These are phyloP conservation scores for Dromius quadrimaculatus DNA, from an alignment of 2,888 invertebrate genomes.

Conservation along the genomic window DNA sequence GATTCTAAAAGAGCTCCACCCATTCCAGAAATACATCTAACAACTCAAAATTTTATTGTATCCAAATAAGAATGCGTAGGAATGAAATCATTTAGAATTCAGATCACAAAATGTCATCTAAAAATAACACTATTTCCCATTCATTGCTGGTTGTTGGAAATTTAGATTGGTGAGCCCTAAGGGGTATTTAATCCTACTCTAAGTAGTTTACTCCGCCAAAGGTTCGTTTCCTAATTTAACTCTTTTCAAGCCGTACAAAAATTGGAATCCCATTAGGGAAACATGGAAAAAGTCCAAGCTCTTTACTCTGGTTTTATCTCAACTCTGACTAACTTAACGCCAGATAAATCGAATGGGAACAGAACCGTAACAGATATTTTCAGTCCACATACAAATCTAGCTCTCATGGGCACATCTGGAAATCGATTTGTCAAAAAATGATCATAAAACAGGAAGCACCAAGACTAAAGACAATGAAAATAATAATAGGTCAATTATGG, in stretches of 20 bases:
- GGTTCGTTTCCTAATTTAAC: slow-evolving; percentile 49
- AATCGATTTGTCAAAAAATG: too few relatives aligned
- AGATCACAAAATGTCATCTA: too few relatives aligned
- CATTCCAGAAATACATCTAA: too few relatives aligned
- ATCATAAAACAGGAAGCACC: too few relatives aligned
- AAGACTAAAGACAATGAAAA: too few relatives aligned
- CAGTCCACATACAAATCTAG: too few relatives aligned
- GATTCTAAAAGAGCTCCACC: too few relatives aligned
- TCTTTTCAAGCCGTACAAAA: slow-evolving; percentile 43
- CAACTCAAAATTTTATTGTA: too few relatives aligned
- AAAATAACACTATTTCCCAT: slow-evolving; percentile 11
- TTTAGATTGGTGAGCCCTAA: slow-evolving; percentile 17
- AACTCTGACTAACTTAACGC: slow-evolving; percentile 32
- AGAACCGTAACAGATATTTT: slow-evolving; percentile 8
- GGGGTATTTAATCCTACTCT: slow-evolving; percentile 43
- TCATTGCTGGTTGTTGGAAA: slow-evolving; percentile 9
- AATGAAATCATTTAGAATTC: too few relatives aligned
- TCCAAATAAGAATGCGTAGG: too few relatives aligned
- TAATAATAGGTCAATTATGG: too few relatives aligned
- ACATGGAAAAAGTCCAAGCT: slow-evolving; percentile 35
- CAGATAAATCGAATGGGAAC: slow-evolving; percentile 17
- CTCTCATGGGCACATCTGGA: too few relatives aligned
- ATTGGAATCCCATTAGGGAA: slow-evolving; percentile 51
- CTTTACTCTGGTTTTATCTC: slow-evolving; percentile 35
- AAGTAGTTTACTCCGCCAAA: slow-evolving; percentile 35